Evolutionary conservation across 1,140 invertebrate species (phyloP).

Genomic region (Drosophila serrata): DNA sequence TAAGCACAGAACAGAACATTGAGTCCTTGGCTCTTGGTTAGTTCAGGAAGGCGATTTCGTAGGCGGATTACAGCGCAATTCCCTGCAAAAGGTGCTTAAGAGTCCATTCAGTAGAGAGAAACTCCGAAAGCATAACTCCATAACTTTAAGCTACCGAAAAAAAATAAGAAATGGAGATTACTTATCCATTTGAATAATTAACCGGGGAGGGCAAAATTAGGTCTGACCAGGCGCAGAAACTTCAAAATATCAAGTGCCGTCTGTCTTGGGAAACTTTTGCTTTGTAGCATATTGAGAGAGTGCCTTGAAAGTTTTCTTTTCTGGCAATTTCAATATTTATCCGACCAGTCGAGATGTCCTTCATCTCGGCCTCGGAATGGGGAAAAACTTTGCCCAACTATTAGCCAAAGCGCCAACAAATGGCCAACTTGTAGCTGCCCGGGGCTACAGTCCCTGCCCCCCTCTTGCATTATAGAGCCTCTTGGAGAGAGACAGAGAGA

Average conservation of each 20-base stretch:
- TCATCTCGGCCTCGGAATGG: conserved; percentile 39
- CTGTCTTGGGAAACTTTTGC: conserved; percentile 43
- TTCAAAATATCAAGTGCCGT: conserved; percentile 34
- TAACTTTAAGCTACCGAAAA: not conserved
- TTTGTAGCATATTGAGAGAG: conserved; percentile 53
- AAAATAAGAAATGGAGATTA: conserved; percentile 23
- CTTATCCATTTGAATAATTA: conserved; percentile 52
- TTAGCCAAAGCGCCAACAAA: conserved; percentile 68
- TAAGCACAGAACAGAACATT: conserved; percentile 32
- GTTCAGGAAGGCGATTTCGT: not conserved
- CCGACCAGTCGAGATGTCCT: conserved; percentile 53
- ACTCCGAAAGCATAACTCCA: conserved; percentile 12
- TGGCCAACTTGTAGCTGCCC: conserved; percentile 70
- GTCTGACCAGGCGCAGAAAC: conserved; percentile 17
- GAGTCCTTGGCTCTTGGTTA: conserved; percentile 10
- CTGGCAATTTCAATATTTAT: conserved; percentile 65
- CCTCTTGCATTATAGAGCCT: not conserved
- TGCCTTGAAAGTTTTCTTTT: conserved; percentile 52
- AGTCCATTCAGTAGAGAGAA: conserved; percentile 8
- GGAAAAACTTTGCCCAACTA: conserved; percentile 71
- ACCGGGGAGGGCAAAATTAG: conserved; percentile 33
- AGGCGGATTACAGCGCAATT: conserved; percentile 2
- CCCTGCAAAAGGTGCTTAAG: conserved; percentile 16
- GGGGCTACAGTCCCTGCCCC: not conserved
- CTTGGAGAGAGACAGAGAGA: not conserved